Conservation (phyloP, 2,797 vertebrate genomes). For the Rhodeus uyekii region DNA sequence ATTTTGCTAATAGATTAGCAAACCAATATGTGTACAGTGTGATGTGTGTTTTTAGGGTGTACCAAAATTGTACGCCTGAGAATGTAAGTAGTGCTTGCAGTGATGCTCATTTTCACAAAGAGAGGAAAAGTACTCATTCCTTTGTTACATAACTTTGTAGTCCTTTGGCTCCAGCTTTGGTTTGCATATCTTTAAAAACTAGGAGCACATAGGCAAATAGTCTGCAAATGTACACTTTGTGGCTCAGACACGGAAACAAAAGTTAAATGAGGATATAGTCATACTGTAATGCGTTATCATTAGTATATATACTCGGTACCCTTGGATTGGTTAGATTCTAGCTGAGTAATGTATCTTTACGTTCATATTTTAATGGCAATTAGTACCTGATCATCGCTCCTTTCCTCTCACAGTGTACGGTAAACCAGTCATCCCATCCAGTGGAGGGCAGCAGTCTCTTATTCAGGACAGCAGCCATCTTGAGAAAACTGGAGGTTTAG, state of each 20-base stretch:
- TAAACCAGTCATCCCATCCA: slow-evolving; percentile 83
- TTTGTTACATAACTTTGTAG: not conserved
- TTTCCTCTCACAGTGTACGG: slow-evolving; percentile 81
- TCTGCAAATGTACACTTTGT: not conserved
- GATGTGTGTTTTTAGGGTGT: not conserved
- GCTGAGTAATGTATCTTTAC: not conserved
- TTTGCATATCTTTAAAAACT: slow-evolving; percentile 20
- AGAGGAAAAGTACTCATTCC: slow-evolving; percentile 1
- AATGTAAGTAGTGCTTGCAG: not conserved
- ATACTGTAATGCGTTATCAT: not conserved
- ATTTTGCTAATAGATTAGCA: not conserved
- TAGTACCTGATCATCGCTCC: not conserved
- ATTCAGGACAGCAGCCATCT: slow-evolving; percentile 58
- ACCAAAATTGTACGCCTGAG: not conserved
- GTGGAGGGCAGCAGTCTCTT: slow-evolving; percentile 62
- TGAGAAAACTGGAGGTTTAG: slow-evolving; percentile 64
- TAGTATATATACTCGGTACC: not conserved
- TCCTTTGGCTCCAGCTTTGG: not conserved
- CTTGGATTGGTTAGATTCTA: not conserved
- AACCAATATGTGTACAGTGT: not conserved
- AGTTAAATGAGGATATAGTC: not conserved
- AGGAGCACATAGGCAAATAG: not conserved
- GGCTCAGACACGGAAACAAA: not conserved
- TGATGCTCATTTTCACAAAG: not conserved
- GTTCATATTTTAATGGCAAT: not conserved